Evolutionary conservation across 2,113 vertebrate genomes (phyloP), one percentile per base, ranked within the genome.

Genomic region (Hyla sarda): DNA sequence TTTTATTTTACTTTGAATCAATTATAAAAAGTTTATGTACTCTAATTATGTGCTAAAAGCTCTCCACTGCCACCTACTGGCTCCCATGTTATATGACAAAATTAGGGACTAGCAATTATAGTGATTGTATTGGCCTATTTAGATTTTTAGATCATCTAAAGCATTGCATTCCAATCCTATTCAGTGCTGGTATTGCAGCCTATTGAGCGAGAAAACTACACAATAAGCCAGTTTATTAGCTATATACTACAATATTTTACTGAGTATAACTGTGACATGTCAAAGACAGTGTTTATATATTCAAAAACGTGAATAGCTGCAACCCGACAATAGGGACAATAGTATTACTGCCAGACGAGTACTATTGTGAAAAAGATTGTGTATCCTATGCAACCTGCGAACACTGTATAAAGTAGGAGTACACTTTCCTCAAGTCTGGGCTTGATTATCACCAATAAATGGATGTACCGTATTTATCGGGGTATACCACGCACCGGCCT

Each of bases 1-100:
- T 71, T 71, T 34, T 71, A 79, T 79, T 58, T 81, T 81, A 81
- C 45, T 82, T 82, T 82, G 16, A 52, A 52, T 52, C 16, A 77
- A 54, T 54, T 32, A 30, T 54, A 28, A 52, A 76, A 69, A 77
- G 28, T 77, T 54, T 77, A 50, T 77, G 50, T 52, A 54, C 16
- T 30, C 25, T 77, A 77, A 77, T 52, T 77, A 77, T 19, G 48
- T 32, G 30, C 48, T 32, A 32, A 54, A 54, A 54, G 74, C 48
- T 77, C 74, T 77, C 74, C 48, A 32, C 74, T 21, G 74, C 74
- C 74, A 77, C 47, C 74, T 77, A 32, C 74, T 77, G 74, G 74
- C 48, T 21, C 28, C 9, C 8, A 21, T 50, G 14, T 47, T 9
- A 21, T 12, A 77, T 77, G 65, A 83, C 60, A 84, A 47, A 32